Evolutionary conservation across 2,888 invertebrate genomes (phyloP).

Genomic region (Acanthopleura granulata): DNA sequence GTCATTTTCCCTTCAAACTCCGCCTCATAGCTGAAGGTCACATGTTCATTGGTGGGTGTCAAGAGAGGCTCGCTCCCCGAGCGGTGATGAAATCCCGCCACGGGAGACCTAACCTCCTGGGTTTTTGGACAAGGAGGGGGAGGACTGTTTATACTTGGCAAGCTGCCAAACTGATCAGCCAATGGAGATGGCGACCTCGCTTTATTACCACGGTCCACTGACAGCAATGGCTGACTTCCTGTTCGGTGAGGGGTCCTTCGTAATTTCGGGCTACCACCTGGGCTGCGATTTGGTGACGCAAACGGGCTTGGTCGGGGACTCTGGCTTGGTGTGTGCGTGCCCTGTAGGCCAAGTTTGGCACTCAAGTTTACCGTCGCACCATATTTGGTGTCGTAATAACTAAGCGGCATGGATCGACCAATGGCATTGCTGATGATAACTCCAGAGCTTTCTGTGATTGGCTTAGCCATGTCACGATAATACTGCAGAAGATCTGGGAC

Average conservation of each 20-base stretch:
- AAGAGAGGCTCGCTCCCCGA: conserved; percentile 59
- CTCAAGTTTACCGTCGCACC: conserved; percentile 33
- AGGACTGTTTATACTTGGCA: conserved; percentile 55
- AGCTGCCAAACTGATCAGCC: conserved; percentile 68
- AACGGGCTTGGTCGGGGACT: conserved; percentile 45
- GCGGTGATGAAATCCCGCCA: conserved; percentile 42
- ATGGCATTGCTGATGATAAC: conserved; percentile 89
- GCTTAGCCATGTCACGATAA: conserved; percentile 90
- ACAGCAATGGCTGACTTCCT: conserved; percentile 61
- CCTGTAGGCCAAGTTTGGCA: conserved; percentile 24
- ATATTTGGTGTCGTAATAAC: conserved; percentile 61
- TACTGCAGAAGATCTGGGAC: conserved; percentile 93
- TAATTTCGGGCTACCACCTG: conserved; percentile 46
- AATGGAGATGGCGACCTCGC: conserved; percentile 25
- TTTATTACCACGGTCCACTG: conserved; percentile 35
- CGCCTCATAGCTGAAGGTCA: not conserved
- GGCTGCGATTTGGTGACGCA: conserved; percentile 41
- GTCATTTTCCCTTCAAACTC: conserved; percentile 26
- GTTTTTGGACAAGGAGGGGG: not conserved
- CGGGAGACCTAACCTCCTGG: not conserved
- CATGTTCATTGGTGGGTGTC: conserved; percentile 23
- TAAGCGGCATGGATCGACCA: conserved; percentile 76
- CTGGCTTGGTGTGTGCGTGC: conserved; percentile 56
- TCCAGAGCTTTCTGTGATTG: conserved; percentile 89
- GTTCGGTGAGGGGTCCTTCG: conserved; percentile 41